Evolutionary conservation across 1,140 invertebrate species (phyloP).

Genomic region (Helicoverpa zea): DNA sequence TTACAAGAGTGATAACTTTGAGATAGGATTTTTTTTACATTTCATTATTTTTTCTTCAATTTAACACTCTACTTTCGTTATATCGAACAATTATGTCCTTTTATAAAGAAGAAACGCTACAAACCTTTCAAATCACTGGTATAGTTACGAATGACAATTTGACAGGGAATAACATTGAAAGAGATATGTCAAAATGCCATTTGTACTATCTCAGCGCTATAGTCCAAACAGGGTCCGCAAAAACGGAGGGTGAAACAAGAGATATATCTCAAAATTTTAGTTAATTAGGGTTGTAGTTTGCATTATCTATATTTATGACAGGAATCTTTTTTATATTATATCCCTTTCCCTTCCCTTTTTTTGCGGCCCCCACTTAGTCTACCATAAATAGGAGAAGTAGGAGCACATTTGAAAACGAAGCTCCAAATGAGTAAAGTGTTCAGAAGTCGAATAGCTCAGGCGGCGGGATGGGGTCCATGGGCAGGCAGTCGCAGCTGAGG

Average conservation of each 20-base stretch:
- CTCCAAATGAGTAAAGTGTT: conserved; percentile 23
- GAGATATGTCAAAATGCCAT: background rate
- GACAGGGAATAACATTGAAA: background rate
- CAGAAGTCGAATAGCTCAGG: conserved; percentile 80
- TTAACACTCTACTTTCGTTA: conserved; percentile 19
- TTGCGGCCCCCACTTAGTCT: too few species aligned
- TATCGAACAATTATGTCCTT: background rate
- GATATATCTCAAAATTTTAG: too few species aligned
- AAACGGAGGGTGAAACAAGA: too few species aligned
- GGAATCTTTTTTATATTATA: too few species aligned
- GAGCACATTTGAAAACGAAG: background rate
- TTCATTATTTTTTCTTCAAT: conserved; percentile 35
- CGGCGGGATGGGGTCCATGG: conserved; percentile 76
- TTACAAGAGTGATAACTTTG: background rate
- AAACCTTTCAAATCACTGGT: background rate
- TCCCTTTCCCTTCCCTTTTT: too few species aligned
- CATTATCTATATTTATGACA: too few species aligned
- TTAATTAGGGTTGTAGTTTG: too few species aligned
- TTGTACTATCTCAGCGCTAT: background rate
- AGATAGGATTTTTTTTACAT: conserved; percentile 39
- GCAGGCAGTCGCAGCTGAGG: conserved; percentile 71
- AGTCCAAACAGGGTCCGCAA: too few species aligned
- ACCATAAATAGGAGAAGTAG: background rate
- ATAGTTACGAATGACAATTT: background rate
- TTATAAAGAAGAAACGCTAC: conserved; percentile 9